phyloP scores from a whole-genome alignment of 2,113 vertebrate species.

The Salvelinus sp. region DNA sequence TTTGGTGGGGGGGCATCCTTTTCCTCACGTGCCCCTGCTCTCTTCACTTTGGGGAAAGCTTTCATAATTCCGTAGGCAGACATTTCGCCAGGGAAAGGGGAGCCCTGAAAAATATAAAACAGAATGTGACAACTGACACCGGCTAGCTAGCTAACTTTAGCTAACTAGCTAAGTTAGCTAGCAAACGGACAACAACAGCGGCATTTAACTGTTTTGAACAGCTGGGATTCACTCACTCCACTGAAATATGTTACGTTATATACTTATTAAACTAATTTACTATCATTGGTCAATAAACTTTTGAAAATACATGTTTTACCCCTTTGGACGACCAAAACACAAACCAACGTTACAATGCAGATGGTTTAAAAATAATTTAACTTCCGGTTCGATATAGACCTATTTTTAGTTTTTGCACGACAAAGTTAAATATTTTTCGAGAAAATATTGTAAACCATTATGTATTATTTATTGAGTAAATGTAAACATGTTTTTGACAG shows the following conservation, averaged over 20 bases:
- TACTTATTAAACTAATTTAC: neutral
- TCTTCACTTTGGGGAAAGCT: conserved; percentile 92
- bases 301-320: conserved; percentile 1
- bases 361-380: neutral
- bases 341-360: neutral
- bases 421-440: neutral
- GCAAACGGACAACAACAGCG: neutral
- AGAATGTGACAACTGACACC: neutral
- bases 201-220: neutral
- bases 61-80: conserved; percentile 87
- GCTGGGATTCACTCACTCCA: neutral
- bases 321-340: neutral
- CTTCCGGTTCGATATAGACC: too few species aligned
- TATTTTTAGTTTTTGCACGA: too few species aligned
- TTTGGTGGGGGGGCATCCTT: conserved; percentile 70
- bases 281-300: neutral
- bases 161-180: neutral
- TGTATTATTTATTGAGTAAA: neutral
- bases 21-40: conserved; percentile 53
- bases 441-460: neutral
- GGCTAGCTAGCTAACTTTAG: neutral
- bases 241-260: too few species aligned
- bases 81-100: conserved; percentile 67
- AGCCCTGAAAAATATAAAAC: neutral
- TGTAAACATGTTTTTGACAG: neutral